These are phyloP conservation scores for Neotoma lepida DNA, from an alignment of 2,113 vertebrate genomes.

Conservation along the genomic window DNA sequence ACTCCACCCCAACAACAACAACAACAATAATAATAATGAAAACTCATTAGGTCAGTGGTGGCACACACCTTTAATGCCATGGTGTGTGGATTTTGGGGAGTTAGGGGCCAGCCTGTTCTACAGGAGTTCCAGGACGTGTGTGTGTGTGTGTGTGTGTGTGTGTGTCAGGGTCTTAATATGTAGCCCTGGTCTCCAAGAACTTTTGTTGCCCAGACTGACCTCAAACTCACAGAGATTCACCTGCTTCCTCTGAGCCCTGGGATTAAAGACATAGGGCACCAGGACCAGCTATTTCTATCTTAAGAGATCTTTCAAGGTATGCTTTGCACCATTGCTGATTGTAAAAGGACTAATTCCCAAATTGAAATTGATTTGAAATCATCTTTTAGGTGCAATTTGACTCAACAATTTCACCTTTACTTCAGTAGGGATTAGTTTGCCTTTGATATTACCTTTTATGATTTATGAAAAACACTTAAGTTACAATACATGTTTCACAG, in stretches of 20 bases:
- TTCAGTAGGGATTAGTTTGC: neutral
- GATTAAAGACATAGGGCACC: neutral
- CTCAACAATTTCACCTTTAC: neutral
- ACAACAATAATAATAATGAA: neutral
- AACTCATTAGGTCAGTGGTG: no score
- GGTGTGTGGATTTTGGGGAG: no score
- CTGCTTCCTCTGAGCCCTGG: neutral
- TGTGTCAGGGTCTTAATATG: neutral
- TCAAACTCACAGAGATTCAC: no score
- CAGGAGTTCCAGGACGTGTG: no score
- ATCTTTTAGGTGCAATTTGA: neutral
- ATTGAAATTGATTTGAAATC: neutral
- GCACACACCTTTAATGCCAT: no score
- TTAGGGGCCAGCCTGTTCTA: no score
- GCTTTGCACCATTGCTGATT: neutral
- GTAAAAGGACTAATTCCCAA: neutral
- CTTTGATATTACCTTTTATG: constrained; percentile 38
- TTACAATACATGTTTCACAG: neutral
- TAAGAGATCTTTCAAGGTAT: neutral
- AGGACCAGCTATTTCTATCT: neutral
- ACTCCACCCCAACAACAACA: neutral
- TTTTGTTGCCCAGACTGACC: neutral
- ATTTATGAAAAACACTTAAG: constrained; percentile 17
- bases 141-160: no score
- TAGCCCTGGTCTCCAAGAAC: neutral